Conservation (phyloP, 2,797 vertebrate genomes). For the Protonibea diacanthus region DNA sequence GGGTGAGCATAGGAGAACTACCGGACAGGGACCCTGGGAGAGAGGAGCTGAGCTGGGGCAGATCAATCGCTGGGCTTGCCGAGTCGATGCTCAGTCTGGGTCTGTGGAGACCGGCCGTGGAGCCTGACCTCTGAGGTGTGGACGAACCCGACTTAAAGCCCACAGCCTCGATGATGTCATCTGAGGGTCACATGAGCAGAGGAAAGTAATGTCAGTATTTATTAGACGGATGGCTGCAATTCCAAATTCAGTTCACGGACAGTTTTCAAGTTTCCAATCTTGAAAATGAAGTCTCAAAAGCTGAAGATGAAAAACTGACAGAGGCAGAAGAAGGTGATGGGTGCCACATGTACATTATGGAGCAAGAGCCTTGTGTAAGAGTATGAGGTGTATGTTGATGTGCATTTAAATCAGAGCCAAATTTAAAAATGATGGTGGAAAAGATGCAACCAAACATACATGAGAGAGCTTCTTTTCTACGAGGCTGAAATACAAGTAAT, state of each 20-base stretch:
- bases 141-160: conserved; percentile 92
- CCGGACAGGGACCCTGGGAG: conserved; percentile 90
- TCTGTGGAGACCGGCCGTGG: conserved; percentile 90
- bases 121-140: conserved; percentile 95
- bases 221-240: not conserved
- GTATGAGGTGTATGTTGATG: not conserved
- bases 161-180: conserved; percentile 91
- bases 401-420: not conserved
- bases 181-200: conserved; percentile 72
- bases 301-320: not conserved
- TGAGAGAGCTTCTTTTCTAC: not conserved
- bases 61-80: conserved; percentile 78
- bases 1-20: conserved; percentile 83
- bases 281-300: not conserved
- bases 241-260: not conserved
- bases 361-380: not conserved
- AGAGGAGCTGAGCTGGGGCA: conserved; percentile 89
- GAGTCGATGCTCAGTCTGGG: conserved; percentile 95
- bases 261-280: not conserved
- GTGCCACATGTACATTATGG: not conserved
- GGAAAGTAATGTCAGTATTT: not conserved
- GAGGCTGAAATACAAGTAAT: not conserved
- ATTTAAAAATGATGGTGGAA: not conserved
- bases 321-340: not conserved
- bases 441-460: not conserved